These are phyloP conservation scores for Luidia sarsii DNA, from an alignment of 53 echinoderm and acorn worm genomes.

Conservation along the genomic window DNA sequence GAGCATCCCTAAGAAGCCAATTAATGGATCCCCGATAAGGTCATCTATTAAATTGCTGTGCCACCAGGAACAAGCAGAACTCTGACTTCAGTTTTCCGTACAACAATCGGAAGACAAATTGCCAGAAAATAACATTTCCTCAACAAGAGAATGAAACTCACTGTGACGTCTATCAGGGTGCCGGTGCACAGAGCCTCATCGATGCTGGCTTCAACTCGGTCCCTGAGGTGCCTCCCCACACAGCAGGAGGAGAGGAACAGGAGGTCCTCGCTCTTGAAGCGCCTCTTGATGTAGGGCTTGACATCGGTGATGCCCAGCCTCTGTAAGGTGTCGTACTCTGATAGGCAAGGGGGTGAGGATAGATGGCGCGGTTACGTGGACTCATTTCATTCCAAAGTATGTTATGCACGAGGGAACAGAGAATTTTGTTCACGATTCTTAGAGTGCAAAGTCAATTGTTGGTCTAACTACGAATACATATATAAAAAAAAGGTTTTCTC, in stretches of 20 bases:
- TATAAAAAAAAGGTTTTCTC: no score
- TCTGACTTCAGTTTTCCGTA: no score
- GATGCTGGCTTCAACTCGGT: constrained; percentile 86
- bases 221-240: constrained; percentile 71
- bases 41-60: no score
- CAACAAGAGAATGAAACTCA: no score
- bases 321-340: constrained; percentile 90
- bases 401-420: neutral
- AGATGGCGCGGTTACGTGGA: no score
- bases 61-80: no score
- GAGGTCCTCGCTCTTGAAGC: constrained; percentile 82
- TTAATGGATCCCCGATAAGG: no score
- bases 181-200: constrained; percentile 84
- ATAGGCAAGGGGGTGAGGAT: no score
- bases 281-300: constrained; percentile 84
- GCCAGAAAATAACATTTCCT: neutral
- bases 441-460: neutral
- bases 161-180: constrained; percentile 83
- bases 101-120: neutral
- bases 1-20: no score
- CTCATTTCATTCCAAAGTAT: no score
- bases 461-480: no score
- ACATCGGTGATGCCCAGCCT: constrained; percentile 89
- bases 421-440: neutral
- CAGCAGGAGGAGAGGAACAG: constrained; percentile 73